Conservation (phyloP, 2,888 invertebrate genomes). For the Timema cristinae region DNA sequence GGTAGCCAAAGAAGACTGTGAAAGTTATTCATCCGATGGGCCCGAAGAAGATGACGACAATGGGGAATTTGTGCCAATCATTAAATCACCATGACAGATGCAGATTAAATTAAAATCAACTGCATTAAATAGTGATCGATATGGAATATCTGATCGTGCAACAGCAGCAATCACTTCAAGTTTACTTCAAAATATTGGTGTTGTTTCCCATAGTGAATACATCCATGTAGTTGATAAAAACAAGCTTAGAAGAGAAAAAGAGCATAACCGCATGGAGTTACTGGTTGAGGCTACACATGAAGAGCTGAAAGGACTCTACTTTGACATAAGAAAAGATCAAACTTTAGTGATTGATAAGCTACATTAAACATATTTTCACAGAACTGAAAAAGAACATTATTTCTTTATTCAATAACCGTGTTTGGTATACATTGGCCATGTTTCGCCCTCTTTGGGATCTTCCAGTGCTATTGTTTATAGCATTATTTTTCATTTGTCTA, state of each 20-base stretch:
- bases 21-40: not conserved
- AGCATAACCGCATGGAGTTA: not conserved
- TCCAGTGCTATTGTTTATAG: slow-evolving; percentile 3
- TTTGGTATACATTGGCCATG: slow-evolving; percentile 5
- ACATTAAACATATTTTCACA: not conserved
- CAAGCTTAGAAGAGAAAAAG: not conserved
- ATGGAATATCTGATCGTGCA: no score
- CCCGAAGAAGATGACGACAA: not conserved
- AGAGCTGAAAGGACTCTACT: not conserved
- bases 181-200: no score
- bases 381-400: not conserved
- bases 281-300: not conserved
- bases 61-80: not conserved
- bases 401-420: slow-evolving; percentile 8
- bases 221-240: no score
- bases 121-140: not conserved
- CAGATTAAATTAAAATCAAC: not conserved
- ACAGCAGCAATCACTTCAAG: no score
- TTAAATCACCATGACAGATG: not conserved
- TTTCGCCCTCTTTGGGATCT: slow-evolving; percentile 10
- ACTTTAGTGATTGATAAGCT: not conserved
- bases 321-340: not conserved
- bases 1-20: not conserved
- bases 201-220: no score
- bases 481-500: no score